Base-by-base conservation (phyloP, 2,888 invertebrate genomes). In the Zygothrica quintamaculata region DNA sequence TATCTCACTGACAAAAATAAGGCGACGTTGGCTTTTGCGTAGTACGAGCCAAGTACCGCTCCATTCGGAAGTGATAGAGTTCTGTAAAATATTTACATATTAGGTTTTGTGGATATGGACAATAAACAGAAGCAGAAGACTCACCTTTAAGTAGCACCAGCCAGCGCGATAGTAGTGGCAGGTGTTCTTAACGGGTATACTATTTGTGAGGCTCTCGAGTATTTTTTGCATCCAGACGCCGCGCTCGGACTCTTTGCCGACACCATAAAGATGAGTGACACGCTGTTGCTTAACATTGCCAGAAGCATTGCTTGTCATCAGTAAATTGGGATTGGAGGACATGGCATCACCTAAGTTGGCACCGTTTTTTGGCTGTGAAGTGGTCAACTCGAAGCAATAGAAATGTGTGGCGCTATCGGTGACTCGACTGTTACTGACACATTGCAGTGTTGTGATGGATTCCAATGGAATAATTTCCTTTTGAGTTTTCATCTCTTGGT, bases 31-130 rank as follows among this genome's bases (percentile, higher is more conserved):
- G 11, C 95, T 92, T 46, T 95, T 93, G 55, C 94, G 93, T 26
- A 97, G 91, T 85, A 96, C 92, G 50, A 96, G 84, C 96, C 96
- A 97, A 0, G 95, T 94, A n/a, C 95, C 94, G 29, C 93, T 93
- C 96, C 97, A 90, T 50, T 90, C 90, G 0, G 90, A 90, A n/a
- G 90, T 90, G 42, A 89, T 91, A 7, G 89, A 90, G 43, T 87
- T 89, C 89, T 90, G 43, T 1, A 7, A 9, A 9, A 5, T n/a
- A n/a, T n/a, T n/a, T n/a, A n/a, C n/a, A n/a, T n/a, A n/a, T n/a
- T n/a, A n/a, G n/a, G n/a, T n/a, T n/a, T n/a, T n/a, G n/a, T n/a
- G n/a, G n/a, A n/a, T n/a, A n/a, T n/a, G n/a, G n/a, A n/a, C n/a
- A n/a, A n/a, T n/a, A n/a, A n/a, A n/a, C n/a, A n/a, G n/a, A n/a